A percentile compares a stretch with the other conserved stretches of the same genome.
phyloP scores from a whole-genome alignment of 1,140 invertebrate genomes.

The Pogonognathellus flavescens region DNA sequence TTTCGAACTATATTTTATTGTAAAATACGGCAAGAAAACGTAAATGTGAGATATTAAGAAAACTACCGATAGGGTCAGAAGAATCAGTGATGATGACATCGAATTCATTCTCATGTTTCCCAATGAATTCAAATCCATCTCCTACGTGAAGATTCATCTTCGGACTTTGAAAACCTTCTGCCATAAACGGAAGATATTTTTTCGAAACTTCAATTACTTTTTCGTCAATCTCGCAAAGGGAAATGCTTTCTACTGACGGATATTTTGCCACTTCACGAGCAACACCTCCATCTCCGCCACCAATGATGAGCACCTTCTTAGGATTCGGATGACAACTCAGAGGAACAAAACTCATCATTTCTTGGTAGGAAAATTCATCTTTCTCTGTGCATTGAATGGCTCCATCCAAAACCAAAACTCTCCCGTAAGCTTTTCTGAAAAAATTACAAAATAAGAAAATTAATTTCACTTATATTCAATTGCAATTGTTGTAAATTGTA shows the following conservation, averaged over 20 bases:
- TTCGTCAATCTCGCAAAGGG: conserved; percentile 95
- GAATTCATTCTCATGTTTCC: conserved; percentile 86
- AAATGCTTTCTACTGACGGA: conserved; percentile 86
- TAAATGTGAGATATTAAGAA: too few relatives aligned
- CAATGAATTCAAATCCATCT: conserved; percentile 96
- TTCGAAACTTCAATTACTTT: conserved; percentile 93
- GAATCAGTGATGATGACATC: conserved; percentile 99
- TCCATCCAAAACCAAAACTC: conserved; percentile 91
- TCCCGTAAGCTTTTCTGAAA: conserved; percentile 86
- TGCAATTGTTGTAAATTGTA: too few relatives aligned
- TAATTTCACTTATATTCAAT: too few relatives aligned
- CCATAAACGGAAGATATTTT: conserved; percentile 91
- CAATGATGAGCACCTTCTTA: conserved; percentile 91
- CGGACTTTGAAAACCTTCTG: conserved; percentile 84
- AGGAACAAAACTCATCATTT: conserved; percentile 97
- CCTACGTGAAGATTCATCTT: conserved; percentile 89
- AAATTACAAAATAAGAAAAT: too few relatives aligned
- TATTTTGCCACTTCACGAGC: conserved; percentile 95
- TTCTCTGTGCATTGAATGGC: conserved; percentile 96
- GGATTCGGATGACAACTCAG: conserved; percentile 92
- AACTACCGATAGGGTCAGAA: conserved; percentile 88
- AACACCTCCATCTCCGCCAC: conserved; percentile 92
- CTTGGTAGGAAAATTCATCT: conserved; percentile 98
- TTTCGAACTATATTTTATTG: too few relatives aligned
- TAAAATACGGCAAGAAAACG: too few relatives aligned